Base-by-base conservation (phyloP, 2,797 vertebrate genomes). In the Amniataba percoides region DNA sequence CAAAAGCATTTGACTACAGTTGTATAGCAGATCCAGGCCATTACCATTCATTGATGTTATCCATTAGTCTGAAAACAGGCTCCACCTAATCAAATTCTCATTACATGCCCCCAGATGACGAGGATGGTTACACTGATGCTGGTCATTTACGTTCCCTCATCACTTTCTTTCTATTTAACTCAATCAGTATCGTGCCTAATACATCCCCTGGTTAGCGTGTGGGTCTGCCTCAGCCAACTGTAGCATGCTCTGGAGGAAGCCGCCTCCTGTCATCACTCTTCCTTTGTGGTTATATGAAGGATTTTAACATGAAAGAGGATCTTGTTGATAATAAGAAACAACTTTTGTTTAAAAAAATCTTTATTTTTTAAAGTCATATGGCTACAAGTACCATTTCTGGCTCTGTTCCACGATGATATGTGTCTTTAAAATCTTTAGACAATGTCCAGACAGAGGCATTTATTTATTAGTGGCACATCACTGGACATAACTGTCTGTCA, bases 51-150 rank as follows among this genome's bases (percentile, higher is more conserved):
- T 84, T 42, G 15, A 77, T 46, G 59, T 67, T 68, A 45, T 40
- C 58, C 6, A 25, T 81, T 39, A 23, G 59, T 55, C 39, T 56
- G 31, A 60, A 59, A 69, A 75, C 65, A 72, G 25, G 23, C 55
- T 16, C 7, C 48, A 60, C 2, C 55, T 78, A 77, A 43, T 84
- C 43, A 64, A 11, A 39, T 62, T 45, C 57, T 15, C 69, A 76
- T 86, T 79, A 81, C 48, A 31, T 40, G 49, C 52, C 49, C 60
- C 15, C 59, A 43, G 61, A 86, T 77, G 88, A 87, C 14, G 39
- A 42, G 11, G 64, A 1, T 25, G 19, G 61, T 66, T 73, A 23
- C 34, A 2, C 46, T 52, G 60, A 81, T 23, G 23, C 53, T 70
- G 60, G 27, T 73, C 74, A 3, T 53, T 68, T 45, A 69, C 77